Evolutionary conservation across 2,888 invertebrate species (phyloP), one percentile per base, ranked within the genome.

Genomic region (Agrochola macilenta): DNA sequence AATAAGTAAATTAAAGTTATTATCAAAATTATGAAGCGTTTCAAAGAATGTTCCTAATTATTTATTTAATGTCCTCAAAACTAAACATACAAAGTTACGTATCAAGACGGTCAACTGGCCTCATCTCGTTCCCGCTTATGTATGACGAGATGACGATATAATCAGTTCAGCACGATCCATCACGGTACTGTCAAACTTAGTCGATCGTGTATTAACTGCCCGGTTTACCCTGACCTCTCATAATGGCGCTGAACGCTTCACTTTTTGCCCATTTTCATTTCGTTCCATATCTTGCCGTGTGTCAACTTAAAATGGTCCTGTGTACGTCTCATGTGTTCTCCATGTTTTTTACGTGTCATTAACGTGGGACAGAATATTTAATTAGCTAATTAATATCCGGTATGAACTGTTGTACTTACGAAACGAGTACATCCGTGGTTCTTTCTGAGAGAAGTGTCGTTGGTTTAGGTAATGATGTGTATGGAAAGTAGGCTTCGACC

Each of bases 121-220:
- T 64, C 78, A 74, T 74, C 85, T 61, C 35, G 46, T 52, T 74
- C 78, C 69, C 81, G 58, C 76, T 63, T 74, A 74, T 76, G 81
- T 76, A 84, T 79, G 82, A 83, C 83, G 88, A 90, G 89, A 90
- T 90, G 80, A 85, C 83, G 89, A 90, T 90, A 90, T 91, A 91
- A 93, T 92, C 92, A 91, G 85, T 85, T 52, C 86, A 84, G 87
- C 92, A 92, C 93, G 92, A 94, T 94, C 92, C 91, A 93, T 94
- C 94, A 94, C 87, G 74, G 84, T 77, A 84, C 91, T 93, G 93
- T 94, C 94, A 93, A 91, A 92, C 88, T 88, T 88, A 89, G 81
- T 91, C 90, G 91, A 92, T 91, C 87, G 90, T 77, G 79, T 78
- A 66, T 43, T 88, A 84, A 88, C 84, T 85, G 89, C 20, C 85